These are phyloP conservation scores for Drosophila paramelanica DNA, from an alignment of 2,888 invertebrate species.

Conservation along the genomic window DNA sequence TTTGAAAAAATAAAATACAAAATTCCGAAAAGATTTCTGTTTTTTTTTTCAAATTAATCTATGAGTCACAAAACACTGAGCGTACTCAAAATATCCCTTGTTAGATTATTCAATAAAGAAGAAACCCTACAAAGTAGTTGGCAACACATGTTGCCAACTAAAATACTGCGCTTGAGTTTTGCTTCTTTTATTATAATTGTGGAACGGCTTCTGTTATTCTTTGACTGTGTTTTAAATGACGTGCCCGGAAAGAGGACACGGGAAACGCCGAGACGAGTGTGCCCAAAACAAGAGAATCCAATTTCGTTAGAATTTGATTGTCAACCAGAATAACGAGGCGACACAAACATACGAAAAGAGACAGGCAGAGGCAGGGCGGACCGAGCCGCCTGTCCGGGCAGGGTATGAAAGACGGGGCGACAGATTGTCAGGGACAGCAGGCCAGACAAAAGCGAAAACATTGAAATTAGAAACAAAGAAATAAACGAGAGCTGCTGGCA, in stretches of 20 bases:
- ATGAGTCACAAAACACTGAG: no score
- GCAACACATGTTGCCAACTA: slow-evolving; percentile 62
- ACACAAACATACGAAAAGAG: slow-evolving; percentile 25
- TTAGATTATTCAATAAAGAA: not conserved
- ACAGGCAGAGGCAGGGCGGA: not conserved
- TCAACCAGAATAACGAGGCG: slow-evolving; percentile 69
- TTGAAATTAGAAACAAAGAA: slow-evolving; percentile 68
- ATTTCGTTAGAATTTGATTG: slow-evolving; percentile 77
- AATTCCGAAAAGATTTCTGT: no score
- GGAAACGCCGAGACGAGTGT: slow-evolving; percentile 13
- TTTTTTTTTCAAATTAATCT: no score
- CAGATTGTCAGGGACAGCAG: slow-evolving; percentile 49
- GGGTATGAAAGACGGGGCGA: slow-evolving; percentile 18
- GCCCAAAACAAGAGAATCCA: slow-evolving; percentile 71
- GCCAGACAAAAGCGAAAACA: slow-evolving; percentile 41
- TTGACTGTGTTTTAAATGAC: slow-evolving; percentile 34
- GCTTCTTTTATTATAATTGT: slow-evolving; percentile 41
- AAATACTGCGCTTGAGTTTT: slow-evolving; percentile 57
- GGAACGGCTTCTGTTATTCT: slow-evolving; percentile 23
- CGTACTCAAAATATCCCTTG: no score
- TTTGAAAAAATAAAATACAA: slow-evolving; percentile 10
- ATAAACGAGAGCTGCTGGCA: slow-evolving; percentile 47
- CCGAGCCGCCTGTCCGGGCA: not conserved
- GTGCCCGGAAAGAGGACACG: slow-evolving; percentile 21
- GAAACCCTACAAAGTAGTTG: slow-evolving; percentile 44